Conservation (phyloP, 2,888 invertebrate genomes). For the Caenorhabditis japonica region DNA sequence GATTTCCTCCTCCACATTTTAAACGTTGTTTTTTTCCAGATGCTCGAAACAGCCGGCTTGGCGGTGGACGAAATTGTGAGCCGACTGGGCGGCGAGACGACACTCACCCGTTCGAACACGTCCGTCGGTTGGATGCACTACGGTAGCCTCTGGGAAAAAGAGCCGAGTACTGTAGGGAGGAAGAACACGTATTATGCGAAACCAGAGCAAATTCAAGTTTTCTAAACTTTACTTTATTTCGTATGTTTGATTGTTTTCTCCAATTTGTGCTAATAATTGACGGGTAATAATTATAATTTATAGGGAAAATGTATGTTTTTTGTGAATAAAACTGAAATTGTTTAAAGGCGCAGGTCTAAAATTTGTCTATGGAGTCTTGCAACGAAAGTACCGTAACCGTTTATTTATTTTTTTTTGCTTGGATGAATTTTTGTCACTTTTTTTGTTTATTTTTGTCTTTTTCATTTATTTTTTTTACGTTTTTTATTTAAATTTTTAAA, state of each 20-base stretch:
- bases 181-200: background rate
- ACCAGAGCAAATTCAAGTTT: conserved; percentile 7
- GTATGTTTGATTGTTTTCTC: background rate
- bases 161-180: conserved; percentile 9
- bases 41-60: conserved; percentile 66
- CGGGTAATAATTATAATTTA: too few relatives aligned
- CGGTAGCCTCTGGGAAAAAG: conserved; percentile 50
- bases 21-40: conserved; percentile 16
- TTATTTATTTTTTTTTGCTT: conserved; percentile 30
- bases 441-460: conserved; percentile 1
- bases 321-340: background rate
- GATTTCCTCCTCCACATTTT: too few relatives aligned
- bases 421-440: conserved; percentile 8
- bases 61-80: conserved; percentile 60
- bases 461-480: background rate
- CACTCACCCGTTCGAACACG: conserved; percentile 38
- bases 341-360: conserved; percentile 7
- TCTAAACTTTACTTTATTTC: conserved; percentile 2
- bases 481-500: background rate
- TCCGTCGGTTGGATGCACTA: conserved; percentile 50
- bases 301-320: background rate
- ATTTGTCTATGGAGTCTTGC: background rate
- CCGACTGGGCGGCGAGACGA: conserved; percentile 28
- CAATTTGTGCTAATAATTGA: background rate
- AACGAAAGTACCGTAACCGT: background rate